Base-by-base conservation (phyloP, 2,113 vertebrate genomes). In the Cyanoderma ruficeps region DNA sequence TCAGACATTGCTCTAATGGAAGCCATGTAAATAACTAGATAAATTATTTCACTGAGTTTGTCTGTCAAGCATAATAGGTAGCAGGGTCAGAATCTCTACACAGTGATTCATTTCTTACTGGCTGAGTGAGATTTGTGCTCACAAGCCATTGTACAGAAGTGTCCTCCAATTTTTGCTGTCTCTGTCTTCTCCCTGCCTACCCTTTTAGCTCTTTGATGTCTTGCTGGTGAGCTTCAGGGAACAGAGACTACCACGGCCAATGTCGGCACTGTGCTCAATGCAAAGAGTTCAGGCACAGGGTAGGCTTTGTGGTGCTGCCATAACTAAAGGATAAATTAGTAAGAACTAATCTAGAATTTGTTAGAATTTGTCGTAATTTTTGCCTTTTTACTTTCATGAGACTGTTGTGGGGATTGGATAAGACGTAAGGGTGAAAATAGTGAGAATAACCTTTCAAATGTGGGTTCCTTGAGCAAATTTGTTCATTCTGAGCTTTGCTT, bases 21-120 rank as follows among this genome's bases (percentile, higher is more conserved):
- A 93, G 82, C 49, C 87, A 67, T 91, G 82, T 87, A 96, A 94
- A 93, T 95, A 95, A 87, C 81, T 23, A 59, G 87, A 83, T 84
- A 89, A 82, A 95, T 74, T 3, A 84, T 94, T 92, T 84, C 70
- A 91, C 53, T 75, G 60, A 78, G 49, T 90, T 77, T 4, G 2
- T 86, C 56, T 89, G 76, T 83, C 0, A 4, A 87, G 55, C 14
- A 28, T 84, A 65, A 86, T 76, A 86, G 86, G 91, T 94, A 90
- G 65, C 55, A 74, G 79, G 78, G 60, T 96, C 90, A 77, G 72
- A 94, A 69, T 94, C 82, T 92, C 76, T 96, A 91, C 8, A 8
- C 50, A 84, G 44, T 64, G 88, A 93, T 59, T 80, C 15, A 52
- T 59, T 93, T 93, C 90, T 83, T 94, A 63, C 69, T 87, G 64